phyloP scores from a whole-genome alignment of 2,888 invertebrate species.

The Ischnura elegans region DNA sequence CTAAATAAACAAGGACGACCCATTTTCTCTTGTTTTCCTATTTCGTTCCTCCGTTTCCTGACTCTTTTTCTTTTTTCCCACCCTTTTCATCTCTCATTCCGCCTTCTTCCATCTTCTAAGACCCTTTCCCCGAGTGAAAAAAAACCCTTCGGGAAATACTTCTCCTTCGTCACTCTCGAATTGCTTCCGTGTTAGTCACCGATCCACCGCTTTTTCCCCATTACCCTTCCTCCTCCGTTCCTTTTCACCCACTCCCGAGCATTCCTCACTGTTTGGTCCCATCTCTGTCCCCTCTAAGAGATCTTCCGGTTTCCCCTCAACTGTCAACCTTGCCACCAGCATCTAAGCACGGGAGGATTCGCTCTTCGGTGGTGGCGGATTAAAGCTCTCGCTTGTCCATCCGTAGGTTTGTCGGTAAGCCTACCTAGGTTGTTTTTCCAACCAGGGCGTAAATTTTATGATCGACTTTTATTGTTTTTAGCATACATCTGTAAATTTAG shows the following conservation, averaged over 20 bases:
- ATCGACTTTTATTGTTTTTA: too few species aligned
- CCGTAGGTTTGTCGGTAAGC: too few species aligned
- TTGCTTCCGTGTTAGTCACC: slow-evolving; percentile 62
- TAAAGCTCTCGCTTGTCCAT: too few species aligned
- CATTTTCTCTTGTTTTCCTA: slow-evolving; percentile 19
- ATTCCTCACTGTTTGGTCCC: not conserved
- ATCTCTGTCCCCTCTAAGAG: not conserved
- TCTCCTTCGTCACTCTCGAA: slow-evolving; percentile 61
- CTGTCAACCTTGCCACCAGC: not conserved
- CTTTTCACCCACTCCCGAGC: not conserved
- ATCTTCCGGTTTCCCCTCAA: not conserved
- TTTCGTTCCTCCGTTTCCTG: too few species aligned
- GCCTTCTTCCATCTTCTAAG: not conserved
- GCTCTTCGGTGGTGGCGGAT: too few species aligned
- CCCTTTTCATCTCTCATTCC: not conserved
- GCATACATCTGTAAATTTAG: too few species aligned
- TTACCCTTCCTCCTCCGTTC: not conserved
- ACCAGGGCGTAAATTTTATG: too few species aligned
- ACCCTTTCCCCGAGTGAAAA: not conserved
- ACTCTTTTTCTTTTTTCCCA: not conserved
- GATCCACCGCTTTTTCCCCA: slow-evolving; percentile 7
- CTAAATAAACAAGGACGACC: slow-evolving; percentile 59
- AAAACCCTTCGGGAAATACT: slow-evolving; percentile 44
- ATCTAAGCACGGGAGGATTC: too few species aligned
- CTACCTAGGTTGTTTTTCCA: too few species aligned